Conservation (phyloP, 1,140 invertebrate species). For the Steinernema khuongi region DNA sequence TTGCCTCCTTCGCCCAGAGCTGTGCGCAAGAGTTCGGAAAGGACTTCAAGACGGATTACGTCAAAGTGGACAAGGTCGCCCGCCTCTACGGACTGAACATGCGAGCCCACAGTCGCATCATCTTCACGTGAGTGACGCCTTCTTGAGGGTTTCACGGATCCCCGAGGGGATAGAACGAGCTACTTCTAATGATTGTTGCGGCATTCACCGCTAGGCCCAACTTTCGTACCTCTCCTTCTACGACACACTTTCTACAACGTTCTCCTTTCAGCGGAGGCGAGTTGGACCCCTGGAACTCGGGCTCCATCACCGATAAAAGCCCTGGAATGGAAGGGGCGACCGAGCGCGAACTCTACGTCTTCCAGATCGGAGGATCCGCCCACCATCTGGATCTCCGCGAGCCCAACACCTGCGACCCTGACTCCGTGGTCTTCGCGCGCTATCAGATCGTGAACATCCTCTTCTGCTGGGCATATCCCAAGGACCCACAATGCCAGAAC, state of each 20-base stretch:
- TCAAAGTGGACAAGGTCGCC: conserved; percentile 67
- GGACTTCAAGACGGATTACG: conserved; percentile 67
- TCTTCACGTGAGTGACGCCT: conserved; percentile 69
- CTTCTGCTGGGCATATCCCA: background rate
- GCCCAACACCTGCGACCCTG: conserved; percentile 69
- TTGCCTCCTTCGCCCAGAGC: background rate
- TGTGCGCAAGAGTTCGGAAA: conserved; percentile 65
- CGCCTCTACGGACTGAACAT: conserved; percentile 75
- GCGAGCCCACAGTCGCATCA: conserved; percentile 73
- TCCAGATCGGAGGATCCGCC: conserved; percentile 61
- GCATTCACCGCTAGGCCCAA: too few relatives aligned
- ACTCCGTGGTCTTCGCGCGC: conserved; percentile 68
- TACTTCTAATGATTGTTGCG: too few relatives aligned
- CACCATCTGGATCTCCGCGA: conserved; percentile 84
- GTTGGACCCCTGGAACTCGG: conserved; percentile 84
- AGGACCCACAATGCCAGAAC: background rate
- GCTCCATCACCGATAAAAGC: conserved; percentile 62
- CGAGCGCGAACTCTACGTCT: conserved; percentile 24
- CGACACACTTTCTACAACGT: too few relatives aligned
- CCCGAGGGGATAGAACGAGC: too few relatives aligned
- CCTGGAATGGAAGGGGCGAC: conserved; percentile 19
- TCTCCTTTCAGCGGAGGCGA: conserved; percentile 71
- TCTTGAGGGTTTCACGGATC: too few relatives aligned
- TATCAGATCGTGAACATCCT: conserved; percentile 44
- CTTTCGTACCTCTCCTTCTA: too few relatives aligned